These are phyloP conservation scores for Platyrinchus mystaceus DNA, from an alignment of 2,797 vertebrate genomes.

Conservation along the genomic window DNA sequence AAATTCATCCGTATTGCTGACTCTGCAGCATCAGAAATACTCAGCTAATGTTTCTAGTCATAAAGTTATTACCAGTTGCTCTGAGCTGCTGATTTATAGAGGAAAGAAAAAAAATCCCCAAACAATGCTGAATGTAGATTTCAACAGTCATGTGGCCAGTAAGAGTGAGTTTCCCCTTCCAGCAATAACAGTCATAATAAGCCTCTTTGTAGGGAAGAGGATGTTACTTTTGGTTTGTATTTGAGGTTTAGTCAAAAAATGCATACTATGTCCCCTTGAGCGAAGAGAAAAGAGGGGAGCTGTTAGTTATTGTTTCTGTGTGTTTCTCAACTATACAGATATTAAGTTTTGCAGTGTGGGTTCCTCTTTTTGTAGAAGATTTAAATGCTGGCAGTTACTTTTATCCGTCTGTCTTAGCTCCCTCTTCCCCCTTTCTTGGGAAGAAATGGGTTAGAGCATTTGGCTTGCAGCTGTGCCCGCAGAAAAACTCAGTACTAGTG, in stretches of 20 bases:
- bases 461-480: background rate
- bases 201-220: slow-evolving; percentile 51
- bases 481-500: background rate
- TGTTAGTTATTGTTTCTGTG: slow-evolving; percentile 48
- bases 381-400: background rate
- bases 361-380: background rate
- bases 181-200: slow-evolving; percentile 64
- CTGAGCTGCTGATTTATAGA: background rate
- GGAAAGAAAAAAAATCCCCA: background rate
- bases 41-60: slow-evolving; percentile 12
- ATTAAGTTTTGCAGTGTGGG: background rate
- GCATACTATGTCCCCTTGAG: slow-evolving; percentile 53
- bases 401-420: background rate
- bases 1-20: slow-evolving; percentile 5
- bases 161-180: slow-evolving; percentile 61
- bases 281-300: background rate
- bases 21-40: background rate
- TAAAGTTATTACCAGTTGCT: slow-evolving; percentile 4
- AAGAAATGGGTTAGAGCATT: background rate
- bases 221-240: slow-evolving; percentile 66
- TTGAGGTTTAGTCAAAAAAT: slow-evolving; percentile 69
- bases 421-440: background rate
- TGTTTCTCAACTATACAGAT: slow-evolving; percentile 13
- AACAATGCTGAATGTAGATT: slow-evolving; percentile 54
- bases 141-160: slow-evolving; percentile 57